A percentile compares a stretch with the other conserved stretches of the same genome.
These are phyloP conservation scores for Drosophila quinaria DNA, from an alignment of 2,888 invertebrate species.

Conservation along the genomic window DNA sequence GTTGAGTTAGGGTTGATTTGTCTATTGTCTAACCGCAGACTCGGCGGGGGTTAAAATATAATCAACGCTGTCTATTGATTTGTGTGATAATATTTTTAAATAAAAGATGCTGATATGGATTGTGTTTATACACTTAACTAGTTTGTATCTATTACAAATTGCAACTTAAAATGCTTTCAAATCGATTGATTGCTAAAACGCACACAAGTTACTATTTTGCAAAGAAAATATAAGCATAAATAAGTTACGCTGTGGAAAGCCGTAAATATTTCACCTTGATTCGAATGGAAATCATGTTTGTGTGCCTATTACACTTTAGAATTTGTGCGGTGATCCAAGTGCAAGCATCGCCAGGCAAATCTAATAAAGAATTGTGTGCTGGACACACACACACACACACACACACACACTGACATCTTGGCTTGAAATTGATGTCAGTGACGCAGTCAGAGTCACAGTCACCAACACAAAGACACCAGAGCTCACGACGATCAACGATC, in stretches of 20 bases:
- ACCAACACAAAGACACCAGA: background rate
- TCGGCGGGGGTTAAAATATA: conserved; percentile 20
- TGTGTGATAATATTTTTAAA: conserved; percentile 2
- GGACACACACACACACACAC: conserved; percentile 16
- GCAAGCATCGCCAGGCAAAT: conserved; percentile 55
- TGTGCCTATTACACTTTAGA: conserved; percentile 50
- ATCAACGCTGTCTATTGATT: conserved; percentile 38
- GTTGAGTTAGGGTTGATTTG: conserved; percentile 33
- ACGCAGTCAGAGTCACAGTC: conserved; percentile 51
- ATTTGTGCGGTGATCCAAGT: conserved; percentile 49
- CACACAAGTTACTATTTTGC: conserved; percentile 14
- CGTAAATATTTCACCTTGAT: conserved; percentile 52
- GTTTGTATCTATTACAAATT: conserved; percentile 16
- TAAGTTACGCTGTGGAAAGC: conserved; percentile 1
- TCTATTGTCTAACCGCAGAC: conserved; percentile 42
- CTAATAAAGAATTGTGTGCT: conserved; percentile 50
- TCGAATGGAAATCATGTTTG: conserved; percentile 32
- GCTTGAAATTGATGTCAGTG: conserved; percentile 75
- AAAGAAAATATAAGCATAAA: background rate
- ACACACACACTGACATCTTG: conserved; percentile 21
- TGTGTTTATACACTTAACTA: background rate
- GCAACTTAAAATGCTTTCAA: conserved; percentile 16
- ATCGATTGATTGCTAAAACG: background rate
- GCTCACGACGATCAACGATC: conserved; percentile 17
- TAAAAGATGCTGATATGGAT: background rate